Percentiles rank a stretch among this genome's conserved stretches.
phyloP scores from a whole-genome alignment of 1,140 invertebrate species.

The Rhopalosiphum padi region DNA sequence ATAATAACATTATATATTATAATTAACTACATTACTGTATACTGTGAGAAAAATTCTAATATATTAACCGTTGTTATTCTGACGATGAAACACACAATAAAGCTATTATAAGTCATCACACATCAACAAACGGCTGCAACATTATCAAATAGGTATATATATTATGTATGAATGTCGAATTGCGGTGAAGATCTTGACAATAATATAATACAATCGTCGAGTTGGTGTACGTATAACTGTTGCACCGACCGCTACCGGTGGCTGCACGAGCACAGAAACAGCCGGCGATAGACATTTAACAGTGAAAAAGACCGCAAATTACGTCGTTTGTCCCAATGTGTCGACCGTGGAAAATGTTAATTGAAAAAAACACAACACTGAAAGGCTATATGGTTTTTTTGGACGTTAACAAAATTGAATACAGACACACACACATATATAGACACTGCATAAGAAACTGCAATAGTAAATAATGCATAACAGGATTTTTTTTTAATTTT shows the following conservation, averaged over 20 bases:
- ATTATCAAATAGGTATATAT: neutral
- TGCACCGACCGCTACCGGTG: neutral
- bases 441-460: neutral
- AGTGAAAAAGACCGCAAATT: neutral
- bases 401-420: neutral
- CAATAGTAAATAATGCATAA: neutral
- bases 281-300: neutral
- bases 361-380: neutral
- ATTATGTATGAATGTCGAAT: neutral
- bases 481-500: slow-evolving; percentile 2
- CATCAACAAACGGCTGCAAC: neutral
- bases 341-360: neutral
- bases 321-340: neutral
- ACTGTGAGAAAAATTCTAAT: neutral
- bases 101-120: neutral
- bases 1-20: neutral
- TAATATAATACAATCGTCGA: neutral
- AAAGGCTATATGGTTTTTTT: neutral
- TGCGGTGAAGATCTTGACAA: neutral
- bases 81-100: neutral
- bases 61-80: neutral
- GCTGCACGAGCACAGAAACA: neutral
- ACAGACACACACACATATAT: neutral
- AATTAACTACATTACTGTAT: neutral
- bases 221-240: neutral